Evolutionary conservation across 37 sponge, comb jelly and placozoan genomes (phyloP).

Genomic region (Cladorhizidae sp.): DNA sequence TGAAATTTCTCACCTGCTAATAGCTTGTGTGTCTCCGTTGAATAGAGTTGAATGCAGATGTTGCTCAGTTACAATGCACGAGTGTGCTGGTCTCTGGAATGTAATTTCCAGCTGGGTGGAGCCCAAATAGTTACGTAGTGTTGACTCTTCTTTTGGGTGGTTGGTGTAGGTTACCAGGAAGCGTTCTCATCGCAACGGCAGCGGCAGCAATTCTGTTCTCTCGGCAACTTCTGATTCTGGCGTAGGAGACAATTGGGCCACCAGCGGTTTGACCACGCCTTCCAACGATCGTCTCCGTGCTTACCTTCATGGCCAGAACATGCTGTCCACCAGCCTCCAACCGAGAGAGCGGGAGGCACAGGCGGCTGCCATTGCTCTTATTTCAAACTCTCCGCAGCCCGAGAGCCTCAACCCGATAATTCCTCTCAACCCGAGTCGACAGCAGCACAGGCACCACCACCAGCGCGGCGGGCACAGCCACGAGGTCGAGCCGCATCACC

Average conservation of each 20-base stretch:
- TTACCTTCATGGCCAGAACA: slow-evolving; percentile 37
- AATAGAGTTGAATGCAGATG: no score
- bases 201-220: slow-evolving; percentile 22
- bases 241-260: slow-evolving; percentile 17
- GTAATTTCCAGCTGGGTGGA: no score
- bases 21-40: no score
- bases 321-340: not conserved
- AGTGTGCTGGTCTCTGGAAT: no score
- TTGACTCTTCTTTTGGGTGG: not conserved
- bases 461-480: slow-evolving; percentile 3
- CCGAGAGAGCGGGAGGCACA: slow-evolving; percentile 44
- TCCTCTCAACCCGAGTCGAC: not conserved
- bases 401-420: slow-evolving; percentile 40
- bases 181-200: not conserved
- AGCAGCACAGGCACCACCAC: not conserved
- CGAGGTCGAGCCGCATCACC: not conserved
- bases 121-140: not conserved
- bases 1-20: no score
- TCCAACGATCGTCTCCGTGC: slow-evolving; percentile 8
- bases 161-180: slow-evolving; percentile 16
- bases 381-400: slow-evolving; percentile 37
- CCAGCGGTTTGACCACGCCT: not conserved
- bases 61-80: no score
- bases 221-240: slow-evolving; percentile 55
- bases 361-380: slow-evolving; percentile 59